Evolutionary conservation across 1,140 invertebrate species (phyloP), one percentile per base, ranked within the genome.

Genomic region (Drosophila ercepeae): DNA sequence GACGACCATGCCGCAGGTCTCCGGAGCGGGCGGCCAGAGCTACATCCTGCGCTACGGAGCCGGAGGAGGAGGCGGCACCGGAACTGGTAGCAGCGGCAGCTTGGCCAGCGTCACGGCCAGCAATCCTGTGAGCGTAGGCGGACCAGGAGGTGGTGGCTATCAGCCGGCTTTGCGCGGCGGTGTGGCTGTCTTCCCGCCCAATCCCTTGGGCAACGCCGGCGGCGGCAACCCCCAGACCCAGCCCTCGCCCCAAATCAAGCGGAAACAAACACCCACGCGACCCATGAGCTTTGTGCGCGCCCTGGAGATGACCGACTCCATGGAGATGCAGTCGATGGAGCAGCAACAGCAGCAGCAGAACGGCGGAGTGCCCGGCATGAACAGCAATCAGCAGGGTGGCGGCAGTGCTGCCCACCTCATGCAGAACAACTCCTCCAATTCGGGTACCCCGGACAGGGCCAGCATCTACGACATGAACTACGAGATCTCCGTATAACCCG

Each of bases 391-490:
- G 49, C n/a, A n/a, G n/a, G 69, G 63, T 51, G 64, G 19, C 5
- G 21, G 16, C 6, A 23, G n/a, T 16, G n/a, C 7, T 9, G 57
- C 34, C 2, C 57, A 60, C 2, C 21, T 67, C 0, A 52, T 67
- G 36, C 82, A 78, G 25, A 55, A 45, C 21, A 79, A 53, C 45
- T 42, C 70, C 13, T 51, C 93, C 93, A 4, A 93, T 4, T 60
- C 94, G 16, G 94, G 95, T 18, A 96, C 94, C n/a, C 95, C 94
- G 19, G 96, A 97, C 90, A 94, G 96, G 65, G 95, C 95, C 68
- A 97, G 96, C 92, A 95, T 97, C 57, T 98, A 98, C 91, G 97
- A 98, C 92, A 97, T 97, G 95, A 98, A 97, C 92, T 98, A 98
- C 92, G 97, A 98, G 92, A 98, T 98, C 92, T 98, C 97, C 55